Conservation (phyloP, 2,113 vertebrate species). For the Cryptomyrus ogoouensis region DNA sequence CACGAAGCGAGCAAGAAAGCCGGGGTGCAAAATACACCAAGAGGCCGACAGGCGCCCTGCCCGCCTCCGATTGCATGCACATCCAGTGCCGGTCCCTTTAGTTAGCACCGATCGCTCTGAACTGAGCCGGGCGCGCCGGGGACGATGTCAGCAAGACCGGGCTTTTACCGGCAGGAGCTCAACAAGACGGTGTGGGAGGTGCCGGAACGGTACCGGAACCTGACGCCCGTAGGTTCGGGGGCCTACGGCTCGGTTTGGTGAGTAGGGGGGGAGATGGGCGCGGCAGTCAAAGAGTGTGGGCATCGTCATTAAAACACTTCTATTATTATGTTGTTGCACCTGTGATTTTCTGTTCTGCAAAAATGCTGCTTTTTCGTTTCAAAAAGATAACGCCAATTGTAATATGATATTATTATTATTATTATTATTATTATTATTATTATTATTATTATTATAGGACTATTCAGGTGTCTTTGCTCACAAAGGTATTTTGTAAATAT, state of each 20-base stretch:
- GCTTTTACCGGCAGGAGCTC: constrained; percentile 91
- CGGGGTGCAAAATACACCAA: neutral
- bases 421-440: neutral
- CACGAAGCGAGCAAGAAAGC: neutral
- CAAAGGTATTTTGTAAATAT: neutral
- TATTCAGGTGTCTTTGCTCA: no score
- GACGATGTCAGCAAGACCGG: constrained; percentile 67
- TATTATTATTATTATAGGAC: neutral
- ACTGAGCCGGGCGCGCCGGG: neutral
- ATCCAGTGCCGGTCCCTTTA: neutral
- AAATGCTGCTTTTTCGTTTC: neutral
- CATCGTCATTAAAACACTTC: neutral
- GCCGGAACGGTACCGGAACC: constrained; percentile 90
- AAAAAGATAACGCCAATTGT: neutral
- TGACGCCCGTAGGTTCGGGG: constrained; percentile 89
- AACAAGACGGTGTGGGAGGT: constrained; percentile 98
- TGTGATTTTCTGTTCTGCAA: neutral
- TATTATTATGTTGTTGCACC: neutral
- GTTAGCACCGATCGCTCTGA: neutral
- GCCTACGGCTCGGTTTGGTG: constrained; percentile 95
- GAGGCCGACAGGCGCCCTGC: constrained; percentile 19
- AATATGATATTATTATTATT: neutral
- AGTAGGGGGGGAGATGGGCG: constrained; percentile 44
- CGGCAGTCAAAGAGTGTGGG: constrained; percentile 25
- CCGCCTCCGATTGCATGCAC: neutral